Evolutionary conservation across 2,113 vertebrate genomes (phyloP), one percentile per base, ranked within the genome.

Genomic region (Microtus ochrogaster): DNA sequence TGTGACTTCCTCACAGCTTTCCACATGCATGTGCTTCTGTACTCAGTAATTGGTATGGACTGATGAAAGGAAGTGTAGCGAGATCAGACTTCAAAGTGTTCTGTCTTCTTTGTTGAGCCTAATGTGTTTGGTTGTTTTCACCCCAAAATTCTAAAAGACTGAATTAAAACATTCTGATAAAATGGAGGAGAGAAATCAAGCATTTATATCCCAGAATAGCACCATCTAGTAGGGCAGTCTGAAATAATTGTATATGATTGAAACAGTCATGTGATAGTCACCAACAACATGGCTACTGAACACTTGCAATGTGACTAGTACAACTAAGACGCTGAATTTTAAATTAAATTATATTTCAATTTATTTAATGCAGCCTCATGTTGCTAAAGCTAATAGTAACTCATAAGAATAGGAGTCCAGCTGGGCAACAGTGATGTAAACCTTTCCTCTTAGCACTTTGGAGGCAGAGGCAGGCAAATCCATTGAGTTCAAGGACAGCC

Each of bases 81-180:
- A 87, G 17, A n/a, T 74, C 21, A 0, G 7, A 7, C 72, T 36
- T 68, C 2, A 30, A 3, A 78, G 24, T 68, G 44, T 91, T 78
- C 86, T 2, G 58, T 84, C 47, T 49, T 30, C 41, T 85, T 17
- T 14, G 28, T 55, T 95, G 8, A 44, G 39, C 26, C 93, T 93
- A 89, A 28, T 65, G 9, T 87, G 82, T 89, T 94, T 82, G 63
- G 0, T 94, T 93, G 30, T 92, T 94, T 87, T 61, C 24, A 90
- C 24, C 61, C 68, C 89, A 79, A 96, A 84, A 74, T 94, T 92
- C 19, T 79, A 65, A 94, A 91, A 95, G 41, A 30, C 8, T 65
- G 41, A 77, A 63, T 91, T 90, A 92, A 88, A 90, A 44, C 90
- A 87, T 28, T 90, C n/a, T 90, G 70, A 68, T 81, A 65, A 91